Percentiles rank a stretch among this genome's conserved stretches.
These are phyloP conservation scores for Peromyscus melanophrys DNA, from an alignment of 2,797 vertebrate genomes.

Conservation along the genomic window DNA sequence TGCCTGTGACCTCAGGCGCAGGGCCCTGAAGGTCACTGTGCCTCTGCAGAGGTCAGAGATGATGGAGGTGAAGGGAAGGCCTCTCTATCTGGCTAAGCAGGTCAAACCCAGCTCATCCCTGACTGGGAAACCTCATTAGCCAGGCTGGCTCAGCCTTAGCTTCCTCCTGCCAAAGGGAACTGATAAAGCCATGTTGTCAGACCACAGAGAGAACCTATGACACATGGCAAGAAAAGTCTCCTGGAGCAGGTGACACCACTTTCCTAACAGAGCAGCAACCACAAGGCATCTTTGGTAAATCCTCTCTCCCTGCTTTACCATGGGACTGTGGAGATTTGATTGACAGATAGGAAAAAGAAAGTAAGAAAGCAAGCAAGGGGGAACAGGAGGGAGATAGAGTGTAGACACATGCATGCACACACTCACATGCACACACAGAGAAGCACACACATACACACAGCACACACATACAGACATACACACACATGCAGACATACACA, in stretches of 20 bases:
- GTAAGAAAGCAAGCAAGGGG: not conserved
- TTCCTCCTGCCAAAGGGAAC: not conserved
- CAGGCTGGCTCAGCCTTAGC: not conserved
- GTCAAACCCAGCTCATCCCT: no score
- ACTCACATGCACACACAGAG: not conserved
- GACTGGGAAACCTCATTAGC: not conserved
- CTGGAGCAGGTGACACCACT: not conserved
- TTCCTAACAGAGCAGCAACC: not conserved
- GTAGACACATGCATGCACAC: not conserved
- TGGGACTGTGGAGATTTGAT: slow-evolving; percentile 32
- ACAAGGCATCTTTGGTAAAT: no score
- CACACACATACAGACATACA: not conserved
- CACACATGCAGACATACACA: not conserved
- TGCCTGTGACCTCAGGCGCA: accelerated
- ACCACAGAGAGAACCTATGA: no score
- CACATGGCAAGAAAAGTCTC: not conserved
- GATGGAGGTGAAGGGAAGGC: not conserved
- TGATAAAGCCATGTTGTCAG: not conserved
- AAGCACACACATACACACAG: no score
- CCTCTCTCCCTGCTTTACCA: not conserved
- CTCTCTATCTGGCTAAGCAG: not conserved
- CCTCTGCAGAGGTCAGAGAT: not conserved
- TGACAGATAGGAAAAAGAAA: slow-evolving; percentile 71
- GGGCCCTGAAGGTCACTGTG: accelerated
- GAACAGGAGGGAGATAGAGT: slow-evolving; percentile 46